phyloP scores from a whole-genome alignment of 2,888 invertebrate species.

The Eilema caniola region DNA sequence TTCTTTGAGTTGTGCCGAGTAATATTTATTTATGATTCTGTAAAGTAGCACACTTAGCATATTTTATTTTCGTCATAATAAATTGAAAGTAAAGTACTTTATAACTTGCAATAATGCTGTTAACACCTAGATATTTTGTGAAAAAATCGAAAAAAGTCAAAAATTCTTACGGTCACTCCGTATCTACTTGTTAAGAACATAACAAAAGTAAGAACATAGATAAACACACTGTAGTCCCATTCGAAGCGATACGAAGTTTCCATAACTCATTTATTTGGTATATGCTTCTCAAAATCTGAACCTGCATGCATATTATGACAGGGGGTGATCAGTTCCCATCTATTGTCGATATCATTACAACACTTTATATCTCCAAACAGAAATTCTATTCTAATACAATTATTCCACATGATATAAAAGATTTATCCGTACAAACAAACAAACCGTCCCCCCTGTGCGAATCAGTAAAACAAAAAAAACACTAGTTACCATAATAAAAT shows the following conservation, averaged over 20 bases:
- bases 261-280: too few species aligned
- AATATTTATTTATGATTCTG: not conserved
- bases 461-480: constrained; percentile 16
- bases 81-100: too few species aligned
- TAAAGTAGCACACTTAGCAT: not conserved
- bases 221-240: too few species aligned
- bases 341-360: not conserved
- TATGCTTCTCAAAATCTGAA: not conserved
- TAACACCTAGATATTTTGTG: too few species aligned
- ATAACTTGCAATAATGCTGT: too few species aligned
- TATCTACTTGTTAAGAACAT: not conserved
- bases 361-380: constrained; percentile 4
- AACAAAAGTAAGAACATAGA: not conserved
- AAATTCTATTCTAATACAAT: not conserved
- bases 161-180: not conserved
- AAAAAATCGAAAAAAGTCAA: too few species aligned
- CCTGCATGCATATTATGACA: not conserved
- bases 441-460: constrained; percentile 7
- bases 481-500: constrained; percentile 17
- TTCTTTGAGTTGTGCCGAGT: not conserved
- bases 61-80: not conserved
- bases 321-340: not conserved
- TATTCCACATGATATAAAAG: not conserved
- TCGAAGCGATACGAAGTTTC: too few species aligned
- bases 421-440: constrained; percentile 2